Percentiles rank a stretch among this genome's conserved stretches.
These are phyloP conservation scores for Sylvia borin DNA, from an alignment of 2,797 vertebrate genomes.

Conservation along the genomic window DNA sequence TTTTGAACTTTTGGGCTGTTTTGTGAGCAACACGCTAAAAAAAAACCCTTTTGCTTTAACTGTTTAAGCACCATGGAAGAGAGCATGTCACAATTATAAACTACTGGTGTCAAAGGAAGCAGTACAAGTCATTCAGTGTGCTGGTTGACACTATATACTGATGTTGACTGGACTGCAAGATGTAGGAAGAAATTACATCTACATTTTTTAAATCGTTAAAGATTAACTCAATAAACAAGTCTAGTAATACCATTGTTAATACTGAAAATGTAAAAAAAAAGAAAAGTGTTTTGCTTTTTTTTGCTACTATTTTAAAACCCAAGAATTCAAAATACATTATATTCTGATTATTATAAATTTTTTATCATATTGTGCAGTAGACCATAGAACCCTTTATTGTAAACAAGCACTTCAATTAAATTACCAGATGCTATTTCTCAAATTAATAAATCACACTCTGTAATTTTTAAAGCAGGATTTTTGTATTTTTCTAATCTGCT, in stretches of 20 bases:
- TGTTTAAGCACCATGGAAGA: background rate
- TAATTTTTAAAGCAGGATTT: background rate
- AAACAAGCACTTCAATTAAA: background rate
- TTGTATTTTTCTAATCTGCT: background rate
- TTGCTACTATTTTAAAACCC: background rate
- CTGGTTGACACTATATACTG: background rate
- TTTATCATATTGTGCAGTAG: background rate
- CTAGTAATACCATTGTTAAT: background rate
- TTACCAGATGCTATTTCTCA: background rate
- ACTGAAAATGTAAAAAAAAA: background rate
- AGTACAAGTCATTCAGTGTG: background rate
- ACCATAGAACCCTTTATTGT: background rate
- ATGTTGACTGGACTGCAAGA: background rate
- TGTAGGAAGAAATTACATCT: background rate
- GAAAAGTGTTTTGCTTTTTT: background rate
- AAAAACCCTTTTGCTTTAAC: background rate
- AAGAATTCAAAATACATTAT: background rate
- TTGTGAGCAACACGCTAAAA: background rate
- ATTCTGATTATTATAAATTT: background rate
- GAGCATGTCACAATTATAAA: background rate
- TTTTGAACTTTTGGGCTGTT: slow-evolving; percentile 13
- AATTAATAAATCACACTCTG: background rate
- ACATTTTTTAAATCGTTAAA: background rate
- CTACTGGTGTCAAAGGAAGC: background rate
- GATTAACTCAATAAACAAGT: background rate